Percentiles rank a stretch among this genome's conserved stretches.
These are phyloP conservation scores for Drosophila sucinea DNA, from an alignment of 1,140 invertebrate genomes.

Conservation along the genomic window DNA sequence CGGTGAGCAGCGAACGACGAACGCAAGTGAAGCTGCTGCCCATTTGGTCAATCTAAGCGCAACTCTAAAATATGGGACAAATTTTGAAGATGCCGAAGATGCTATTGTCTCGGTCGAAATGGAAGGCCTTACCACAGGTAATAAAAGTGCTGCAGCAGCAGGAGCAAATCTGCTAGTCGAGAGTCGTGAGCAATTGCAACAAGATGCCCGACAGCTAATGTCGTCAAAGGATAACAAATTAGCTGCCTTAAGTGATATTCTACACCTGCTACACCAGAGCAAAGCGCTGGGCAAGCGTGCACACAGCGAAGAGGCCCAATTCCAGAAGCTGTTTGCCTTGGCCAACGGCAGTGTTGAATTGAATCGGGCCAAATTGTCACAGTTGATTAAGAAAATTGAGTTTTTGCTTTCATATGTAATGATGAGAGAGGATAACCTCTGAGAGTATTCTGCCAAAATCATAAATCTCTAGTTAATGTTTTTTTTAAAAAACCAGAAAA, in stretches of 20 bases:
- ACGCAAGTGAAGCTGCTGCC: conserved; percentile 85
- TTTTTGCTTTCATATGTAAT: conserved; percentile 88
- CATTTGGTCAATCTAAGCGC: conserved; percentile 86
- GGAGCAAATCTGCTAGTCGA: conserved; percentile 49
- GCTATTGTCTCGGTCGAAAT: conserved; percentile 87
- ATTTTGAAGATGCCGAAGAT: conserved; percentile 85
- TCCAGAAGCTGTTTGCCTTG: conserved; percentile 83
- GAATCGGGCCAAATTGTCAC: conserved; percentile 84
- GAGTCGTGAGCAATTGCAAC: conserved; percentile 57
- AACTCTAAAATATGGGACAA: conserved; percentile 85
- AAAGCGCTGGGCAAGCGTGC: conserved; percentile 67
- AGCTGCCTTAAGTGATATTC: conserved; percentile 86
- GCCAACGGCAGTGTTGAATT: conserved; percentile 84
- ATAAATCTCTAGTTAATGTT: conserved; percentile 12
- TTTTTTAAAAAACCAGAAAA: conserved; percentile 17
- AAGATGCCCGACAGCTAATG: conserved; percentile 69
- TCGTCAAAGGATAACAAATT: conserved; percentile 55
- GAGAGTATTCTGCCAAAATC: conserved; percentile 32
- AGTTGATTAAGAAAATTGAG: conserved; percentile 87
- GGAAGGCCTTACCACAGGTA: conserved; percentile 74
- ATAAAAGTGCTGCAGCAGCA: conserved; percentile 53
- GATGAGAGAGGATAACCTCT: conserved; percentile 74
- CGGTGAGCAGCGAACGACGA: conserved; percentile 87
- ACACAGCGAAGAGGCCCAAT: conserved; percentile 83
- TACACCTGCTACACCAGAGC: conserved; percentile 84